phyloP scores from a whole-genome alignment of 1,140 invertebrate genomes.

The Eupeodes corollae region DNA sequence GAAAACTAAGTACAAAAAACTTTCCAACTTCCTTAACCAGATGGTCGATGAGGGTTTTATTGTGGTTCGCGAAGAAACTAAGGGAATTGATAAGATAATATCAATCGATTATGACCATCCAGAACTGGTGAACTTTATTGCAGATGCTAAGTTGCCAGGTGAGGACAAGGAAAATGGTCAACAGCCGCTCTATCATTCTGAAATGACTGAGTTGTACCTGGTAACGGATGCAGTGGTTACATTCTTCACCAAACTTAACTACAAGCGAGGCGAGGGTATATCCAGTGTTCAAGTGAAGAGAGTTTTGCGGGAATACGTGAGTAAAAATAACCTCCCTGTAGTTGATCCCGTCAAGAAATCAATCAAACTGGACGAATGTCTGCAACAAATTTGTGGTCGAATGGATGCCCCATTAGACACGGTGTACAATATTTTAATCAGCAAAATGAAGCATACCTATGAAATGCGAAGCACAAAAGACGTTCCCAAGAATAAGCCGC shows the following conservation, averaged over 20 bases:
- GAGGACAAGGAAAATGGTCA: slow-evolving; percentile 17
- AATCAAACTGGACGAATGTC: slow-evolving; percentile 33
- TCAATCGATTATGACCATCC: slow-evolving; percentile 46
- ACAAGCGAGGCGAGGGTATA: slow-evolving; percentile 64
- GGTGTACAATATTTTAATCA: slow-evolving; percentile 53
- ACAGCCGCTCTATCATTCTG: slow-evolving; percentile 26
- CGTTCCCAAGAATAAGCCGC: slow-evolving; percentile 63
- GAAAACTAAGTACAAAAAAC: slow-evolving; percentile 80
- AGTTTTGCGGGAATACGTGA: slow-evolving; percentile 67
- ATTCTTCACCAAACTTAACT: slow-evolving; percentile 38
- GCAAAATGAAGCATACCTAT: slow-evolving; percentile 64
- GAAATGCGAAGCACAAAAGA: slow-evolving; percentile 46
- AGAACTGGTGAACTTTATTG: slow-evolving; percentile 37
- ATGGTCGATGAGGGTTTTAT: slow-evolving; percentile 55
- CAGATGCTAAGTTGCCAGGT: slow-evolving; percentile 19
- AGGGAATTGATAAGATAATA: slow-evolving; percentile 60
- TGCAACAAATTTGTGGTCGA: slow-evolving; percentile 32
- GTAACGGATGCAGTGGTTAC: slow-evolving; percentile 40
- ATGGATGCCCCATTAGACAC: slow-evolving; percentile 54
- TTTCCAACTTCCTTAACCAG: slow-evolving; percentile 65
- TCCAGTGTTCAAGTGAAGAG: slow-evolving; percentile 54
- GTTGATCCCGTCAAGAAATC: slow-evolving; percentile 32
- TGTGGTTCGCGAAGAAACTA: slow-evolving; percentile 54
- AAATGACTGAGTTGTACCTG: slow-evolving; percentile 55
- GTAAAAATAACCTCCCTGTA: slow-evolving; percentile 53